These are phyloP conservation scores for Cygnus atratus DNA, from an alignment of 2,113 vertebrate genomes.

Conservation along the genomic window DNA sequence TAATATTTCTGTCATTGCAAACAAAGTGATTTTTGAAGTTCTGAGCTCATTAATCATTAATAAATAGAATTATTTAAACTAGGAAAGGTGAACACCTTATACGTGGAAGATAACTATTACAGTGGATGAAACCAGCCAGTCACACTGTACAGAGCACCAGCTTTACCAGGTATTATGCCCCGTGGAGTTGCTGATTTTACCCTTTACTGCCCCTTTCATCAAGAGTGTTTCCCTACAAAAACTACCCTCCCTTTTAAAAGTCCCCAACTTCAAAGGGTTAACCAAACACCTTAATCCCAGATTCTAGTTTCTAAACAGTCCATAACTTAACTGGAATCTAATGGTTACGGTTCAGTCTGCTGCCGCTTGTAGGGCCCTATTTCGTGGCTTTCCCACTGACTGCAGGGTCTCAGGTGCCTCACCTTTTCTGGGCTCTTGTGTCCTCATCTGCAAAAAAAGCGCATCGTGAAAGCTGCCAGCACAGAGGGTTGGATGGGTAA, in stretches of 20 bases:
- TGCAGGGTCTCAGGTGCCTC: not conserved
- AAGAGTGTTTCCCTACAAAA: not conserved
- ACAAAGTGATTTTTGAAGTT: not conserved
- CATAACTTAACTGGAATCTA: not conserved
- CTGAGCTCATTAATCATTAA: not conserved
- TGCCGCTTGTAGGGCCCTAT: not conserved
- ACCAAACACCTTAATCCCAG: not conserved
- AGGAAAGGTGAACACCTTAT: not conserved
- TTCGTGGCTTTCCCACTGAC: not conserved
- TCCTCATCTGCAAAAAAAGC: not conserved
- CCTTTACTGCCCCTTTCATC: not conserved
- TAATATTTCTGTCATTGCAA: not conserved
- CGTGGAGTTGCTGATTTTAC: not conserved
- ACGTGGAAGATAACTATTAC: not conserved
- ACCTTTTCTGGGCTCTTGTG: not conserved
- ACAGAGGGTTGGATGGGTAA: not conserved
- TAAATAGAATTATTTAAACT: not conserved
- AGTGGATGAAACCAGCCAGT: not conserved
- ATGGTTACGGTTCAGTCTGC: not conserved
- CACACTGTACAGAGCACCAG: not conserved
- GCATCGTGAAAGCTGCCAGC: not conserved
- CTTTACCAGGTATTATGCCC: not conserved
- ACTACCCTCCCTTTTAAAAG: not conserved
- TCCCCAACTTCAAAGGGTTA: slow-evolving; percentile 9
- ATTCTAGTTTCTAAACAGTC: not conserved